Percentiles rank a stretch among this genome's conserved stretches.
Evolutionary conservation across 2,113 vertebrate genomes (phyloP).

Genomic region (Gnathonemus echidnorhynchus): DNA sequence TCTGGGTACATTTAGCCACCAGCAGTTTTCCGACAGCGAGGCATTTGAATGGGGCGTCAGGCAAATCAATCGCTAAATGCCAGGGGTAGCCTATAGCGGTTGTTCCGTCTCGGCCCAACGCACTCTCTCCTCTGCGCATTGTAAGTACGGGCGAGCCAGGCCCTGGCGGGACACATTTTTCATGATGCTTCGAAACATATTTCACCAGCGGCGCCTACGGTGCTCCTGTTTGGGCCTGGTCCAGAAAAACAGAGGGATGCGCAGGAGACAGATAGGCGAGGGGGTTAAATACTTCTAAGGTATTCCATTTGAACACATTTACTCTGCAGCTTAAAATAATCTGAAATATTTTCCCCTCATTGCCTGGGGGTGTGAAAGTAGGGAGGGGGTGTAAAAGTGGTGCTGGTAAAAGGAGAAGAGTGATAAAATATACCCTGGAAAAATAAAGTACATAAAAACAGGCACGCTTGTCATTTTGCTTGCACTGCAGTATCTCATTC

Average conservation of each 20-base stretch:
- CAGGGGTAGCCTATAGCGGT: constrained; percentile 47
- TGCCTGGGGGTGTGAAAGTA: constrained; percentile 30
- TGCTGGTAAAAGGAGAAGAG: constrained; percentile 8
- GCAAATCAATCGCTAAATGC: constrained; percentile 41
- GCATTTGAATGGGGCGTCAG: constrained; percentile 13
- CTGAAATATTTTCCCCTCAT: constrained; percentile 27
- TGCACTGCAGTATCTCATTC: not conserved
- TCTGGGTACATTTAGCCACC: constrained; percentile 51
- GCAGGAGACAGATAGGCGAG: not conserved
- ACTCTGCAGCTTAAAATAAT: constrained; percentile 32
- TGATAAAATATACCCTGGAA: not conserved
- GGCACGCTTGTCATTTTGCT: not conserved
- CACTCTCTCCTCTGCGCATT: constrained; percentile 28
- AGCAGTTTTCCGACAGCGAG: constrained; percentile 23
- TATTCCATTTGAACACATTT: constrained; percentile 40
- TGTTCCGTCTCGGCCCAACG: constrained; percentile 22
- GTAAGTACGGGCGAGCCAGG: constrained; percentile 45
- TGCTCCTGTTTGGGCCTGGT: constrained; percentile 48
- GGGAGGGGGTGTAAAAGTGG: constrained; percentile 26
- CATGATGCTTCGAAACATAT: constrained; percentile 55
- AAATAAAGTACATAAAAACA: constrained; percentile 9
- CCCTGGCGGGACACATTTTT: constrained; percentile 55
- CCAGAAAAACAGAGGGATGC: constrained; percentile 11
- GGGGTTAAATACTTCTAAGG: constrained; percentile 44
- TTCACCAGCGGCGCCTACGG: constrained; percentile 57